A percentile compares a stretch with the other conserved stretches of the same genome.
phyloP scores from a whole-genome alignment of 2,888 invertebrate genomes.

The Nysson spinosus region DNA sequence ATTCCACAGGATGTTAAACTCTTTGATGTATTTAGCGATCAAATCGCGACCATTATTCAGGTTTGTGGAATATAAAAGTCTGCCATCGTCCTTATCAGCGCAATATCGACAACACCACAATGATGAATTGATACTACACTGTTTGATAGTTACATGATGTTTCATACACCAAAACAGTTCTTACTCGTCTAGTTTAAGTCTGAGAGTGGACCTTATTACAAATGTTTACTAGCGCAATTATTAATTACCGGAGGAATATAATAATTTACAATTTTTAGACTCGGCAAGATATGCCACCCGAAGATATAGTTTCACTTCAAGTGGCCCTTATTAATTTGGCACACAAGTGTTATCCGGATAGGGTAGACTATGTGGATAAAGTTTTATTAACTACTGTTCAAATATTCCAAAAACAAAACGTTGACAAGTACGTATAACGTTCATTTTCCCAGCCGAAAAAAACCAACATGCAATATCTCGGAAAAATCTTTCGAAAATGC shows the following conservation, averaged over 20 bases:
- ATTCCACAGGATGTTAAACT: slow-evolving; percentile 93
- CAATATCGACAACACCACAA: slow-evolving; percentile 6
- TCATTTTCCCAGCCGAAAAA: no score
- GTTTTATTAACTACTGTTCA: slow-evolving; percentile 94
- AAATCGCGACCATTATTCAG: slow-evolving; percentile 96
- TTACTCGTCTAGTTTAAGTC: slow-evolving; percentile 75
- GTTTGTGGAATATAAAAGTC: slow-evolving; percentile 75
- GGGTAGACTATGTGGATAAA: slow-evolving; percentile 96
- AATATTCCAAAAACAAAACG: slow-evolving; percentile 92
- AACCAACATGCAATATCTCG: no score
- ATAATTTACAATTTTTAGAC: slow-evolving; percentile 80
- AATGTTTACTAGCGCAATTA: neutral
- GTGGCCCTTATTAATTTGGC: slow-evolving; percentile 96
- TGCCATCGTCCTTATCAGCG: no score
- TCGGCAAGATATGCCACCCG: slow-evolving; percentile 95
- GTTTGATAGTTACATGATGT: slow-evolving; percentile 63
- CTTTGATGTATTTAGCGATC: slow-evolving; percentile 98
- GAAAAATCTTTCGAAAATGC: no score
- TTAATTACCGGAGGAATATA: slow-evolving; percentile 1
- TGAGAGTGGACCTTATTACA: slow-evolving; percentile 57
- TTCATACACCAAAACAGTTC: slow-evolving; percentile 36
- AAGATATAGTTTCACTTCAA: slow-evolving; percentile 97
- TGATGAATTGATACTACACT: slow-evolving; percentile 69
- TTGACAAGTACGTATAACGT: slow-evolving; percentile 83
- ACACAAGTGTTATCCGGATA: slow-evolving; percentile 96